Conservation (phyloP, 2,113 vertebrate species). For the Bufo bufo region DNA sequence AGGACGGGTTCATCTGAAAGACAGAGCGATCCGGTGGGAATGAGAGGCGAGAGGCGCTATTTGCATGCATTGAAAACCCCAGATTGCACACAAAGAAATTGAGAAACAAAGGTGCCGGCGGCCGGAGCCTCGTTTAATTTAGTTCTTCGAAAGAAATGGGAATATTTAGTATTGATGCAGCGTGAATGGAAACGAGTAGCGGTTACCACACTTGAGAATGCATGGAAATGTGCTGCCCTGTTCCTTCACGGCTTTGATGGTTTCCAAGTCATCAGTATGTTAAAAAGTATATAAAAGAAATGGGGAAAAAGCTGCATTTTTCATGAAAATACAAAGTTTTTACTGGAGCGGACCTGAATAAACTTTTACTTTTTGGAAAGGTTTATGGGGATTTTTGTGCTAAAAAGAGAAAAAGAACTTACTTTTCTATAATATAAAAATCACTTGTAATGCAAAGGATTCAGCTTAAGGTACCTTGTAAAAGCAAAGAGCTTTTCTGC, state of each 20-base stretch:
- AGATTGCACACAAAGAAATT: conserved; percentile 45
- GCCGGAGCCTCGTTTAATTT: conserved; percentile 48
- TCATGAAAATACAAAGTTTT: conserved; percentile 30
- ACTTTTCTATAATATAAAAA: not conserved
- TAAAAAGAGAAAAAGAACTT: not conserved
- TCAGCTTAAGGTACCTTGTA: not conserved
- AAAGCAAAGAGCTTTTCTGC: not conserved
- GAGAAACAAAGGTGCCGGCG: conserved; percentile 41
- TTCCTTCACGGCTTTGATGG: not conserved
- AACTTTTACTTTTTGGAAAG: conserved; percentile 27
- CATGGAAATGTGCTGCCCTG: not conserved
- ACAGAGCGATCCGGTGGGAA: not conserved
- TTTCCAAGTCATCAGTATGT: conserved; percentile 34
- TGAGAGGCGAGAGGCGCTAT: not conserved
- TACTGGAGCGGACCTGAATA: not conserved
- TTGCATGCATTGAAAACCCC: conserved; percentile 41
- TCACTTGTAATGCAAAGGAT: not conserved
- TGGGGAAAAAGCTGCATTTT: conserved; percentile 12
- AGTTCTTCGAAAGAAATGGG: conserved; percentile 33
- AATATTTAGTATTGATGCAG: conserved; percentile 48
- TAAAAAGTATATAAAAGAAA: conserved; percentile 18
- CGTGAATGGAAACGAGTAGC: conserved; percentile 10
- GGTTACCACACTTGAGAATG: conserved; percentile 21
- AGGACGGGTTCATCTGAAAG: not conserved
- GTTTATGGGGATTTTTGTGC: not conserved